Base-by-base conservation (phyloP, 1,140 invertebrate species). In the Orius laevigatus region DNA sequence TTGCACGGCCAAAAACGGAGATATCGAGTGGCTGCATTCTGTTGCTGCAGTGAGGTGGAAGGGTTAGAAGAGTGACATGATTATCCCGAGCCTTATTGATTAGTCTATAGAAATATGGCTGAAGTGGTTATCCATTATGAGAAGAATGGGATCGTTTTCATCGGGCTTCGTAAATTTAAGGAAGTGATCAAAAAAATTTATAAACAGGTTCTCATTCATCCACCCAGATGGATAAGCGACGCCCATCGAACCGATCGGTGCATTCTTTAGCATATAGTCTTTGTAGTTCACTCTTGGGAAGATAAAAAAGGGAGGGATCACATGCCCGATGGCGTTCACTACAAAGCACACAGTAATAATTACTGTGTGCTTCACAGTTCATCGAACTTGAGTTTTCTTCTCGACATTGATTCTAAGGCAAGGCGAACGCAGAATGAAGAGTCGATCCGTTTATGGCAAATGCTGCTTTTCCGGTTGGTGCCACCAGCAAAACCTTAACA, bases 91-190 rank as follows among this genome's bases (percentile, higher is more conserved):
- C n/a, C n/a, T n/a, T n/a, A n/a, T n/a, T n/a, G n/a, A n/a, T n/a
- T n/a, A n/a, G n/a, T n/a, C n/a, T n/a, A n/a, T n/a, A n/a, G 55
- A 56, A 34, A 56, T 52, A 54, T 68, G 64, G 10, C 53, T 60
- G 5, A 52, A 49, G 50, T 67, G 62, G 35, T 61, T 63, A 55
- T 69, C 66, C 38, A 56, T 46, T 9, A 68, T 34, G 0, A 68
- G 38, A 31, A 70, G 52, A 46, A 62, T 57, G 12, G 61, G 62
- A 39, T 56, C 52, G 34, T 66, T 54, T 40, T 36, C 42, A 11
- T 51, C 52, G 32, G 53, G 50, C 38, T 51, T 31, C 5, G 48
- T 53, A 46, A 58, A 47, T 40, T 53, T 49, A 12, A 55, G 36
- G 51, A 63, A 58, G 50, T 58, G 56, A 32, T 51, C 34, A 33